Base-by-base conservation (phyloP, 1,140 invertebrate genomes). In the Chionoecetes opilio region DNA sequence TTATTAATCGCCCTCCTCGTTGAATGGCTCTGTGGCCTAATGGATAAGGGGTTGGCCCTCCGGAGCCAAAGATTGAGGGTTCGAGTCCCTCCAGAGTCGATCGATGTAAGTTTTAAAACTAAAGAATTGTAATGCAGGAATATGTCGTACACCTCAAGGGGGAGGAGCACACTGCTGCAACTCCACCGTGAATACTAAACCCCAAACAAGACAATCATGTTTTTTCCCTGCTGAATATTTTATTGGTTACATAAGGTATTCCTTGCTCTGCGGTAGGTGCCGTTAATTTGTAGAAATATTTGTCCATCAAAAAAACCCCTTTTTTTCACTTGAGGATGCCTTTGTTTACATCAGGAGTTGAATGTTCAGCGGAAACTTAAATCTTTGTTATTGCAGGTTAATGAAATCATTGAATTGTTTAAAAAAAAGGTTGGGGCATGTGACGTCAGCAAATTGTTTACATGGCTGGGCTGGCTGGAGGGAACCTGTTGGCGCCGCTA, bases 51-150 rank as follows among this genome's bases (percentile, higher is more conserved):
- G 90, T 91, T 91, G 90, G 90, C 90, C n/a, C 90, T 91, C 91
- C 91, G 91, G 91, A 92, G 91, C 91, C 91, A 92, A 92, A 92
- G 91, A 92, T 92, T 92, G 91, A 92, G 91, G 91, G 91, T 92
- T 92, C 91, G 91, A 92, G 91, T 92, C 91, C 91, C 91, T 92
- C 91, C 91, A 92, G 91, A 92, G 91, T 92, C 91, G 91, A 6
- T 1, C 6, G 53, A 9, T 75, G 46, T 46, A 46, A 89, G 87
- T 17, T 89, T 89, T 89, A 37, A 84, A n/a, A n/a, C n/a, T n/a
- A 0, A 0, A 5, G 32, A 17, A 29, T 84, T 84, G 32, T 14
- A 0, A 9, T n/a, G 82, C 26, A 14, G 82, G 32, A 26, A 84
- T 17, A 3, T 9, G 2, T 84, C 82, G 82, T 26, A 1, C 63